Conservation (phyloP, 2,113 vertebrate species). For the Genyomyrus donnyi region DNA sequence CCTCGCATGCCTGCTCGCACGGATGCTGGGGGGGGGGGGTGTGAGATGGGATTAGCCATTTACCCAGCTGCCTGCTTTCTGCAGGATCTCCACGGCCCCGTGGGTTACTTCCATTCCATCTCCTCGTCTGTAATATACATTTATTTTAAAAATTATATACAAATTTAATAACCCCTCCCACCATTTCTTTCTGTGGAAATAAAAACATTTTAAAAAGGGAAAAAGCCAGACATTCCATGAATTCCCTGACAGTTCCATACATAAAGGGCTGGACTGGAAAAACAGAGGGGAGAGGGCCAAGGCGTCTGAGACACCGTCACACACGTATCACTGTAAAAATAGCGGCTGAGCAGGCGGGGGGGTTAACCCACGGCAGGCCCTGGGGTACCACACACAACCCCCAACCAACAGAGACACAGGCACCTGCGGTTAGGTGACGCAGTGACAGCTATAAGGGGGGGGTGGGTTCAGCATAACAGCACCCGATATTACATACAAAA, state of each 20-base stretch:
- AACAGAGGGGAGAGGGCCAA: conserved; percentile 78
- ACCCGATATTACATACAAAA: not conserved
- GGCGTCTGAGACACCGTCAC: conserved; percentile 75
- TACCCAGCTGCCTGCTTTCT: not conserved
- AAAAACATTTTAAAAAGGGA: conserved; percentile 64
- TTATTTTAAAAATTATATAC: conserved; percentile 21
- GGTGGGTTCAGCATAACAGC: not conserved
- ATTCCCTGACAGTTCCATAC: conserved; percentile 82
- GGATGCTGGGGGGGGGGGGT: not conserved
- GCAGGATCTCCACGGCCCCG: not conserved
- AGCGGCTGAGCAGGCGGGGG: conserved; percentile 45
- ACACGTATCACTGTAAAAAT: conserved; percentile 67
- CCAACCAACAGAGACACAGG: not conserved
- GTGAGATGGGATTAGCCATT: not conserved
- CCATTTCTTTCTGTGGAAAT: conserved; percentile 50
- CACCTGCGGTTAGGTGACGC: not conserved
- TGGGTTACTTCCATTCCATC: not conserved
- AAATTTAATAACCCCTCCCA: conserved; percentile 40
- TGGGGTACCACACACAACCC: not conserved
- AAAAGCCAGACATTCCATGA: conserved; percentile 79
- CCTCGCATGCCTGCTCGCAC: conserved; percentile 16
- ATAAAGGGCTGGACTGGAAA: conserved; percentile 82
- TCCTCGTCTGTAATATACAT: conserved; percentile 23
- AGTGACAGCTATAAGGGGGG: not conserved
- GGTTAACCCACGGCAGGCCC: conserved; percentile 48